Conservation (phyloP, 1,140 invertebrate species). For the Probaryconus sp. region DNA sequence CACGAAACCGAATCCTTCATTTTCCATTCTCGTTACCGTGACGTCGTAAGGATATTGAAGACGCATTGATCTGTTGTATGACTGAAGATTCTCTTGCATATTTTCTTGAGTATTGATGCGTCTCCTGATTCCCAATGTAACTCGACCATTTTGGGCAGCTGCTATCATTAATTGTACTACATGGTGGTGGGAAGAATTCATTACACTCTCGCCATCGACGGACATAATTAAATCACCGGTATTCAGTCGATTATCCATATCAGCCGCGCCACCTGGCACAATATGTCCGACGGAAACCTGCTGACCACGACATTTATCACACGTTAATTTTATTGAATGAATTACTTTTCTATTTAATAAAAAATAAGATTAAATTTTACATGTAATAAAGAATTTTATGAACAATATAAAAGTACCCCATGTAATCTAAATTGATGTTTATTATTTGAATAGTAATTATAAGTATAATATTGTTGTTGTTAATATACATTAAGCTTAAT, state of each 20-base stretch:
- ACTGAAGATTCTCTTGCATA: conserved; percentile 65
- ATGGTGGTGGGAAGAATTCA: conserved; percentile 92
- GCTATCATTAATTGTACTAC: conserved; percentile 94
- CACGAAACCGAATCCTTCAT: conserved; percentile 99
- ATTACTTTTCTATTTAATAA: too few relatives aligned
- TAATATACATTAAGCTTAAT: too few relatives aligned
- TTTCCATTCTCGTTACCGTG: conserved; percentile 91
- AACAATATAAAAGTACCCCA: too few relatives aligned
- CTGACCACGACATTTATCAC: conserved; percentile 58
- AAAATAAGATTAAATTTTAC: too few relatives aligned
- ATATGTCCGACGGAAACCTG: conserved; percentile 96
- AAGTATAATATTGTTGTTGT: too few relatives aligned
- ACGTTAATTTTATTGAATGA: conserved; percentile 31
- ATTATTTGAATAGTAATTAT: too few relatives aligned
- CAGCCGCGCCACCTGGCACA: conserved; percentile 94
- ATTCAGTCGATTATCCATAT: conserved; percentile 90
- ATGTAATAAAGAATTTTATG: too few relatives aligned
- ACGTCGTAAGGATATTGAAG: conserved; percentile 88
- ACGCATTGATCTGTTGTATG: conserved; percentile 69
- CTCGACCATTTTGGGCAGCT: conserved; percentile 87
- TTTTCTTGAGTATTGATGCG: conserved; percentile 77
- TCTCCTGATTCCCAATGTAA: conserved; percentile 84
- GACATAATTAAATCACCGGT: conserved; percentile 94
- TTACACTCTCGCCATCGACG: conserved; percentile 89
- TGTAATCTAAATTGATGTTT: too few relatives aligned